Conservation (phyloP, 2,888 invertebrate genomes). For the Stenurella melanura region DNA sequence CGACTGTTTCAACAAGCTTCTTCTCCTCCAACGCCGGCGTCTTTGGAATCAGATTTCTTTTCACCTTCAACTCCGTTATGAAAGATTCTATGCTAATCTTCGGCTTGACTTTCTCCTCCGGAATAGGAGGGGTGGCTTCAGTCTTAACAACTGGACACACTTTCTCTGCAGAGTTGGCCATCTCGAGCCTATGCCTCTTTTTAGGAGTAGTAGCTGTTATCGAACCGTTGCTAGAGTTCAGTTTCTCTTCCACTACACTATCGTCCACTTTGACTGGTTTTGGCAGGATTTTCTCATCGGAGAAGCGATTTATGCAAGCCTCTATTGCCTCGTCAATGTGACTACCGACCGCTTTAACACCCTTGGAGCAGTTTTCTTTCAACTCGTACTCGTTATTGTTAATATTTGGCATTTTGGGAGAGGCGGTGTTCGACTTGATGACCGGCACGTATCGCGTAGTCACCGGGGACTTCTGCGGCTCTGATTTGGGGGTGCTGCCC, state of each 20-base stretch:
- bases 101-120: conserved; percentile 62
- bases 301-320: conserved; percentile 74
- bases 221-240: conserved; percentile 52
- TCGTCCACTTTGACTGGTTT: conserved; percentile 67
- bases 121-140: conserved; percentile 61
- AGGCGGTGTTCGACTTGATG: conserved; percentile 53
- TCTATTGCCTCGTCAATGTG: conserved; percentile 78
- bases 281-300: conserved; percentile 60
- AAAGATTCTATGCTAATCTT: conserved; percentile 67
- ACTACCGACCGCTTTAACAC: conserved; percentile 55
- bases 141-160: conserved; percentile 48
- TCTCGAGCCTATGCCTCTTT: conserved; percentile 82
- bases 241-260: conserved; percentile 55
- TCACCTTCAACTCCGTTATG: conserved; percentile 70
- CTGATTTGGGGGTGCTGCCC: conserved; percentile 43
- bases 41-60: conserved; percentile 64
- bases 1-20: conserved; percentile 58
- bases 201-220: conserved; percentile 81
- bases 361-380: conserved; percentile 45
- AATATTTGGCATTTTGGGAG: conserved; percentile 56
- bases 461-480: conserved; percentile 49
- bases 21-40: conserved; percentile 43
- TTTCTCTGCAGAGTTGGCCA: conserved; percentile 72
- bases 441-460: conserved; percentile 54
- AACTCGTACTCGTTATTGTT: conserved; percentile 68